These are phyloP conservation scores for Microcebus griseorufus DNA, from an alignment of 2,113 vertebrate species.

Conservation along the genomic window DNA sequence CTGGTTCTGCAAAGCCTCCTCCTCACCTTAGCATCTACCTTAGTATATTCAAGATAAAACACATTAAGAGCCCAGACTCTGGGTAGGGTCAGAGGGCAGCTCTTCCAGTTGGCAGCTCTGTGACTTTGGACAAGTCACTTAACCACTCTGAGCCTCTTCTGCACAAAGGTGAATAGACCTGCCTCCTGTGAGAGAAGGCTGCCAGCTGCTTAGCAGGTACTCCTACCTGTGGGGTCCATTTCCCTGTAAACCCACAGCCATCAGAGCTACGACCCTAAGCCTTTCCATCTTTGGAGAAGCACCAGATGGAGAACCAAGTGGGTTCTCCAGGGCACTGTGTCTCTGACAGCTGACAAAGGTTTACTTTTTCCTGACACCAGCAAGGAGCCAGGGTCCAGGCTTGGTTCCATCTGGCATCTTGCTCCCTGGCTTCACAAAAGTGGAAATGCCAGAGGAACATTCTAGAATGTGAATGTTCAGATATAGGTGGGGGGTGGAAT, in stretches of 20 bases:
- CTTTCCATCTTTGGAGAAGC: not conserved
- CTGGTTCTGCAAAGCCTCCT: not conserved
- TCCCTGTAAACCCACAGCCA: not conserved
- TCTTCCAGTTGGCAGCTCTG: not conserved
- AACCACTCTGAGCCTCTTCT: not conserved
- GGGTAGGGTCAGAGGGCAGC: not conserved
- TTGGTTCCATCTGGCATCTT: not conserved
- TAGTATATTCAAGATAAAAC: not conserved
- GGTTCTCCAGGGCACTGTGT: not conserved
- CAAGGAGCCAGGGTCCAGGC: not conserved
- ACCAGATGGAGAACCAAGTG: not conserved
- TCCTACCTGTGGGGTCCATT: not conserved
- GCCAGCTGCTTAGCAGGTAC: not conserved
- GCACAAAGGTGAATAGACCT: not conserved
- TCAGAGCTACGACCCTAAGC: not conserved
- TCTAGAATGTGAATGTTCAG: not conserved
- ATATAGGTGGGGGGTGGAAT: not conserved
- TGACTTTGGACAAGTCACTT: not conserved
- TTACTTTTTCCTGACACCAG: not conserved
- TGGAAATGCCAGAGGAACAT: not conserved
- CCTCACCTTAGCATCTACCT: not conserved
- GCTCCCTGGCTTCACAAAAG: not conserved
- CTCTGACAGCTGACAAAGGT: not conserved
- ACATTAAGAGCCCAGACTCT: not conserved
- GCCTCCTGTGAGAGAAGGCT: not conserved